Percentiles rank a stretch among this genome's conserved stretches.
phyloP scores from a whole-genome alignment of 2,797 vertebrate genomes.

The Microcaecilia unicolor region DNA sequence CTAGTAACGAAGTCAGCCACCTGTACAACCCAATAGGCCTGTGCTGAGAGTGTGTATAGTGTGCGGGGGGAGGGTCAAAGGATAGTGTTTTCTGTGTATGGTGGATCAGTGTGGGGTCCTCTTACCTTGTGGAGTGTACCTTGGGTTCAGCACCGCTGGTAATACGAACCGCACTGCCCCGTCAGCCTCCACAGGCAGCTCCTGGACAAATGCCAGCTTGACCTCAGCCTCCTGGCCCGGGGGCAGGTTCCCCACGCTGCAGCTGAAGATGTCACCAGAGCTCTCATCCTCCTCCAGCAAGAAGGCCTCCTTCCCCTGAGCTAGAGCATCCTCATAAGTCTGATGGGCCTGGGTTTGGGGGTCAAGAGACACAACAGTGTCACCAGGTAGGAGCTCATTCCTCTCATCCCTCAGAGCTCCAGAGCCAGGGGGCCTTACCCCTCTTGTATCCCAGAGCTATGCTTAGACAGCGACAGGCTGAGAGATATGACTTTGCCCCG shows the following conservation, averaged over 20 bases:
- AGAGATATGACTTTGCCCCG: too few species aligned
- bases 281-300: conserved; percentile 56
- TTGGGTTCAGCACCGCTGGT: conserved; percentile 64
- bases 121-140: conserved; percentile 54
- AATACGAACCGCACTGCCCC: conserved; percentile 61
- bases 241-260: conserved; percentile 53
- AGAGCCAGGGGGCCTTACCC: too few species aligned
- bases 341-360: conserved; percentile 5
- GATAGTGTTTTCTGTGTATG: too few species aligned
- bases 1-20: too few species aligned
- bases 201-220: conserved; percentile 60
- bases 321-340: conserved; percentile 19
- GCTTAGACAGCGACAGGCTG: too few species aligned
- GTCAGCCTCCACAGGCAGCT: conserved; percentile 61
- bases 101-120: too few species aligned
- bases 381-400: too few species aligned
- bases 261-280: conserved; percentile 53
- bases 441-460: too few species aligned
- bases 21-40: too few species aligned
- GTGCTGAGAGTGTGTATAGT: too few species aligned
- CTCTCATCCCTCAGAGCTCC: too few species aligned
- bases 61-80: too few species aligned
- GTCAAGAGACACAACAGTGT: neutral
- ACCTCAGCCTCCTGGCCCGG: conserved; percentile 54
- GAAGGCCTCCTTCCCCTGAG: conserved; percentile 45